These are phyloP conservation scores for Pollachius pollachius DNA, from an alignment of 2,113 vertebrate species.

Conservation along the genomic window DNA sequence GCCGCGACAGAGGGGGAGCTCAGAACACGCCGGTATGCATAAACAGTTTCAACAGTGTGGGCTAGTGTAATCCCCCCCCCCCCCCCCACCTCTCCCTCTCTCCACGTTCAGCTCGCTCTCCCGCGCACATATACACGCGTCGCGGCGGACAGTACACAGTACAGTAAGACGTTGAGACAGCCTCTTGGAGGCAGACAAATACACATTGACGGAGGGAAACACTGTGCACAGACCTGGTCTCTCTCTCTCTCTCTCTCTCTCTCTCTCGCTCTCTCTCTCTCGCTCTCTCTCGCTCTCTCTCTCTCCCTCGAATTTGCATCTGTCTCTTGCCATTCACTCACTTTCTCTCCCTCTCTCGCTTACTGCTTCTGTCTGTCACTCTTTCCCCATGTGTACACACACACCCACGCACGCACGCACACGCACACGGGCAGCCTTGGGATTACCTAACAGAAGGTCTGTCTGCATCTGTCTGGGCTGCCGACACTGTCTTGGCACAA, in stretches of 20 bases:
- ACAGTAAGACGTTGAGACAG: slow-evolving; percentile 14
- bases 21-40: slow-evolving; percentile 86
- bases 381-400: not conserved
- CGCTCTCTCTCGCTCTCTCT: not conserved
- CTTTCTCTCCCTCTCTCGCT: not conserved
- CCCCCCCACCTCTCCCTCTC: slow-evolving; percentile 41
- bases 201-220: not conserved
- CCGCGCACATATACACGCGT: slow-evolving; percentile 15
- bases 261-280: not conserved
- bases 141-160: slow-evolving; percentile 7
- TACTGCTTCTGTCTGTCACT: not conserved
- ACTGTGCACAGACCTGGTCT: not conserved
- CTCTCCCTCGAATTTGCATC: too few relatives aligned
- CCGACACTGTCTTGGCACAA: slow-evolving; percentile 56
- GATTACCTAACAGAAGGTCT: slow-evolving; percentile 13
- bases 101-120: slow-evolving; percentile 5
- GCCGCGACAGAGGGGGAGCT: slow-evolving; percentile 89
- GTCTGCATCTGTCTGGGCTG: slow-evolving; percentile 75
- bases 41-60: slow-evolving; percentile 87
- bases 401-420: not conserved
- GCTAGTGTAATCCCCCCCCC: slow-evolving; percentile 84
- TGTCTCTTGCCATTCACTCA: not conserved
- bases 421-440: not conserved
- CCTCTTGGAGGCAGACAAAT: slow-evolving; percentile 27
- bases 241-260: not conserved